Evolutionary conservation across 2,888 invertebrate species (phyloP).

Genomic region (Eupithecia insigniata): DNA sequence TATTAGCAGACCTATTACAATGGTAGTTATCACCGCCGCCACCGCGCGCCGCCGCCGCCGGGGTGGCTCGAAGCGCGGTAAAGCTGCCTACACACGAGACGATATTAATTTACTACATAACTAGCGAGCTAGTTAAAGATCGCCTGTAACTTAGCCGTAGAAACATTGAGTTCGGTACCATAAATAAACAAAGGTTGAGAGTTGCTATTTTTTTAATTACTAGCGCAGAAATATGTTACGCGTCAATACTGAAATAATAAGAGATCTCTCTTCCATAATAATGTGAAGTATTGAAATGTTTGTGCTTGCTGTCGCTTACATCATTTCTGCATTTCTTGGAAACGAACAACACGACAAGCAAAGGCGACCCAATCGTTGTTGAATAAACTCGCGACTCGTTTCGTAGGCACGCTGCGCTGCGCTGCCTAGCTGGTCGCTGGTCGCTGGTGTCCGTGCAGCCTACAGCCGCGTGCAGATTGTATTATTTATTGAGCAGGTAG

Average conservation of each 20-base stretch:
- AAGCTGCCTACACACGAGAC: constrained; percentile 36
- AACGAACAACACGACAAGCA: background rate
- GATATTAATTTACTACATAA: background rate
- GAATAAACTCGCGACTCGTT: background rate
- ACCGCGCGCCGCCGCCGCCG: no score
- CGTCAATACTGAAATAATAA: no score
- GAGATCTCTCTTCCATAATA: no score
- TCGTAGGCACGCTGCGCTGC: no score
- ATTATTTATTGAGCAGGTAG: constrained; percentile 81
- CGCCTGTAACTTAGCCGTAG: no score
- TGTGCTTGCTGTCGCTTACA: background rate
- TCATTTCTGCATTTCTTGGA: background rate
- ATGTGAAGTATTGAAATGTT: no score
- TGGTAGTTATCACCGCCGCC: constrained; percentile 57
- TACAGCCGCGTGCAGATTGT: constrained; percentile 62
- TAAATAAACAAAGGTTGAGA: no score
- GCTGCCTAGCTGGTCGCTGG: no score
- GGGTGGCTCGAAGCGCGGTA: constrained; percentile 55
- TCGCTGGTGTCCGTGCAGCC: constrained; percentile 42
- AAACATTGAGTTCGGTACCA: no score
- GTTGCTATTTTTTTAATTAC: no score
- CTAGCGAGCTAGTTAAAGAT: background rate
- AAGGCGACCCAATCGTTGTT: background rate
- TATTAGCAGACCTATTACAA: constrained; percentile 62
- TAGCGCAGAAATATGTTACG: no score